Evolutionary conservation across 1,140 invertebrate genomes (phyloP).

Genomic region (Potamilus streckersoni): DNA sequence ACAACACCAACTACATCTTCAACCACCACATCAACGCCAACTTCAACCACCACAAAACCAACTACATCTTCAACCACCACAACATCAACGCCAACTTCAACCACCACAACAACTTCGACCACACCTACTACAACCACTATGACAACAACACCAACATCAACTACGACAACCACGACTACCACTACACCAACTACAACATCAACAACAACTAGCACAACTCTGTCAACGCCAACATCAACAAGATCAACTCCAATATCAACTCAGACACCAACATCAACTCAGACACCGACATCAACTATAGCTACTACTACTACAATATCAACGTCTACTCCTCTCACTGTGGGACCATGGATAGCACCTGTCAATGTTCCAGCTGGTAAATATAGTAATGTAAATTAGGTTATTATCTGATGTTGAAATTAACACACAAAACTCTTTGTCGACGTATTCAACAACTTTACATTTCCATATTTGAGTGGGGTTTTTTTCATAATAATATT

Average conservation of each 20-base stretch:
- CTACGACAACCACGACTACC: neutral
- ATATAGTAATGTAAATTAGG: neutral
- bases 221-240: neutral
- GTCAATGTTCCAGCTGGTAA: neutral
- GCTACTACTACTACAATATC: neutral
- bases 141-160: neutral
- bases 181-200: constrained; percentile 1
- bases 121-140: constrained; percentile 5
- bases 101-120: neutral
- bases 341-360: neutral
- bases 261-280: neutral
- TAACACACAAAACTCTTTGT: constrained; percentile 17
- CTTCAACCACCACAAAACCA: constrained; percentile 2
- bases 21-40: neutral
- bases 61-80: constrained; percentile 3
- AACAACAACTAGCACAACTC: neutral
- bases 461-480: neutral
- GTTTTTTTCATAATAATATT: neutral
- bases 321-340: neutral
- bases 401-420: constrained; percentile 4
- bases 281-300: neutral
- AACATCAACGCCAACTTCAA: neutral
- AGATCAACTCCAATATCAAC: neutral
- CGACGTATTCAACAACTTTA: constrained; percentile 8
- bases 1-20: constrained; percentile 6